Percentiles rank a stretch among this genome's conserved stretches.
phyloP scores from a whole-genome alignment of 1,140 invertebrate genomes.

The Oedothorax gibbosus region DNA sequence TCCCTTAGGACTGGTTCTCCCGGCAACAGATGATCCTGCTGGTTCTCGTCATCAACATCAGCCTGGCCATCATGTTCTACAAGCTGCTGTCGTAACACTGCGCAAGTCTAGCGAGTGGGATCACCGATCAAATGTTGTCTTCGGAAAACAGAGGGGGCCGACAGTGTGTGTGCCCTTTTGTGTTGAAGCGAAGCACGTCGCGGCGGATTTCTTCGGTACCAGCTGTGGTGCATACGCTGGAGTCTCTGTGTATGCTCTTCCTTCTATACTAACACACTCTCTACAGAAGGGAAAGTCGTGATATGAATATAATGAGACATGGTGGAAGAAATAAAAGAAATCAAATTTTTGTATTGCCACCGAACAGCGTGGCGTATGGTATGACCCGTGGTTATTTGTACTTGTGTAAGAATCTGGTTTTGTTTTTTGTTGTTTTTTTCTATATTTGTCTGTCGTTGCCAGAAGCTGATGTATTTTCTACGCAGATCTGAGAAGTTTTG shows the following conservation, averaged over 20 bases:
- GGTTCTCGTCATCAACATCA: constrained; percentile 63
- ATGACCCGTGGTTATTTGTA: constrained; percentile 28
- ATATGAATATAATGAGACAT: too few species aligned
- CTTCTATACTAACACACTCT: too few species aligned
- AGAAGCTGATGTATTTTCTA: constrained; percentile 32
- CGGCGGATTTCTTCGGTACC: too few species aligned
- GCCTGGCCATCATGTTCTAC: constrained; percentile 63
- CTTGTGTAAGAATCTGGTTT: background rate
- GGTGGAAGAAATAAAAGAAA: constrained; percentile 4
- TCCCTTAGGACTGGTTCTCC: constrained; percentile 61
- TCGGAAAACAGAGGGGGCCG: background rate
- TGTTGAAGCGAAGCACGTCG: too few species aligned
- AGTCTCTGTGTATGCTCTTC: too few species aligned
- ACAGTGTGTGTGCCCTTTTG: constrained; percentile 1
- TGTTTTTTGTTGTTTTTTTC: background rate
- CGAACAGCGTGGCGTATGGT: constrained; percentile 1
- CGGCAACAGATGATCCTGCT: constrained; percentile 63
- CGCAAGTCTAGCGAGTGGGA: background rate
- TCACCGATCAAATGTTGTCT: constrained; percentile 40
- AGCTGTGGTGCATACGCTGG: too few species aligned
- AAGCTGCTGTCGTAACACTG: constrained; percentile 61
- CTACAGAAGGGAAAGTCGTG: too few species aligned
- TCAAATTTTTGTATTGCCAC: constrained; percentile 35
- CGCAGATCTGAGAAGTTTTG: constrained; percentile 31
- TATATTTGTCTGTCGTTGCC: constrained; percentile 25